These are phyloP conservation scores for Coecobrya sp. DNA, from an alignment of 2,888 invertebrate species.

Conservation along the genomic window DNA sequence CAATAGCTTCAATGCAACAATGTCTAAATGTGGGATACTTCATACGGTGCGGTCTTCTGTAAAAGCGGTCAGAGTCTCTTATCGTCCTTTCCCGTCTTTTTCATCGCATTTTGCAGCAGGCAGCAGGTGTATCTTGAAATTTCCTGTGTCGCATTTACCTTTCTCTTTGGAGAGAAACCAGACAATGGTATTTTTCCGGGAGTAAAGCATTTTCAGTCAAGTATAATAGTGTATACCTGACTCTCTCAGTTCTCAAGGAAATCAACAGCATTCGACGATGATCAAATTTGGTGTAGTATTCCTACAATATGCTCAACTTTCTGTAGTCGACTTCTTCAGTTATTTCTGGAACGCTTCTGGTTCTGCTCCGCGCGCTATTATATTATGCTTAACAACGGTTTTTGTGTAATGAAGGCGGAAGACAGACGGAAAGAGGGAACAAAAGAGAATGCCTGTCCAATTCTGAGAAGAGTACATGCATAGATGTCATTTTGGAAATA, in stretches of 20 bases:
- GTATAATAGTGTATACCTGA: not conserved
- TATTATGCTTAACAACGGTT: not conserved
- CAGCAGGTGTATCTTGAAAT: conserved; percentile 48
- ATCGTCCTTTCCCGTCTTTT: not conserved
- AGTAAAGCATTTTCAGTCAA: not conserved
- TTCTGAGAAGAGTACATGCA: not conserved
- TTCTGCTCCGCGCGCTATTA: not conserved
- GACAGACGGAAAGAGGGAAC: not conserved
- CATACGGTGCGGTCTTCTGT: not conserved
- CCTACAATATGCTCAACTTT: not conserved
- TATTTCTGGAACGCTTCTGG: not conserved
- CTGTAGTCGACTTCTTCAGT: not conserved
- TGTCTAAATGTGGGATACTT: not conserved
- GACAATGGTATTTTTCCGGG: not conserved
- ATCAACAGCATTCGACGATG: not conserved
- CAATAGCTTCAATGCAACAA: not conserved
- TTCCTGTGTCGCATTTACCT: conserved; percentile 2
- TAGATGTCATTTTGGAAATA: conserved; percentile 18
- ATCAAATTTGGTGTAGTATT: not conserved
- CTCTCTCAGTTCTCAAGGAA: not conserved
- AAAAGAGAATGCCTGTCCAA: not conserved
- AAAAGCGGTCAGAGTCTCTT: not conserved
- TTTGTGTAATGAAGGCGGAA: conserved; percentile 23
- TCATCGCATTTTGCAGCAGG: conserved; percentile 23
- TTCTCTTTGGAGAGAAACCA: conserved; percentile 17